Evolutionary conservation across 2,797 vertebrate species (phyloP).

Genomic region (Melopsittacus undulatus): DNA sequence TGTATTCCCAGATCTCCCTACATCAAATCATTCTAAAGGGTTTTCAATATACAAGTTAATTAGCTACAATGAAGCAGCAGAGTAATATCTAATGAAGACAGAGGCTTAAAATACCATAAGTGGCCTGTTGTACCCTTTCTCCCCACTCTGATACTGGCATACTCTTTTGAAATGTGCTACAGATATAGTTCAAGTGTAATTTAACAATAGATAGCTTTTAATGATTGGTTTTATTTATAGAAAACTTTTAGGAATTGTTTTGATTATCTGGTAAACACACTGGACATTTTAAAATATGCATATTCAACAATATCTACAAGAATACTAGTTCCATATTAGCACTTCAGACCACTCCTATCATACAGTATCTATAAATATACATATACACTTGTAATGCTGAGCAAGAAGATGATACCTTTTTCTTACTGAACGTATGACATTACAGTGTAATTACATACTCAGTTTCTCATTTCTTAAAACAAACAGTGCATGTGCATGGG

Average conservation of each 20-base stretch:
- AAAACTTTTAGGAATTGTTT: background rate
- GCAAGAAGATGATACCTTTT: background rate
- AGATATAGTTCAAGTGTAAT: background rate
- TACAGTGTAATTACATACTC: background rate
- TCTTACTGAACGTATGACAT: background rate
- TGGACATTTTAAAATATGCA: background rate
- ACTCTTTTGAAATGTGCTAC: background rate
- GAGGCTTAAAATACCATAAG: slow-evolving; percentile 25
- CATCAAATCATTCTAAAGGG: slow-evolving; percentile 55
- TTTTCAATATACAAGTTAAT: slow-evolving; percentile 72
- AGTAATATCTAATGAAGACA: slow-evolving; percentile 30
- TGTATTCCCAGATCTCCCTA: slow-evolving; percentile 50
- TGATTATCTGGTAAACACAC: background rate
- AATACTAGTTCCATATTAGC: background rate
- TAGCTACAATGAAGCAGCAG: slow-evolving; percentile 28
- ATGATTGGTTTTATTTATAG: background rate
- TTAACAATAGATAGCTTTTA: background rate
- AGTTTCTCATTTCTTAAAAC: background rate
- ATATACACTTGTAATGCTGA: background rate
- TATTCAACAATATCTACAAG: background rate
- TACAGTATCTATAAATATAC: background rate
- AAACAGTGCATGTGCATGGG: background rate
- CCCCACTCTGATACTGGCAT: background rate
- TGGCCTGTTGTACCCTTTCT: background rate
- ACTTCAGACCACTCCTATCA: background rate